phyloP scores from a whole-genome alignment of 2,888 invertebrate species.

The Eurytoma californica region DNA sequence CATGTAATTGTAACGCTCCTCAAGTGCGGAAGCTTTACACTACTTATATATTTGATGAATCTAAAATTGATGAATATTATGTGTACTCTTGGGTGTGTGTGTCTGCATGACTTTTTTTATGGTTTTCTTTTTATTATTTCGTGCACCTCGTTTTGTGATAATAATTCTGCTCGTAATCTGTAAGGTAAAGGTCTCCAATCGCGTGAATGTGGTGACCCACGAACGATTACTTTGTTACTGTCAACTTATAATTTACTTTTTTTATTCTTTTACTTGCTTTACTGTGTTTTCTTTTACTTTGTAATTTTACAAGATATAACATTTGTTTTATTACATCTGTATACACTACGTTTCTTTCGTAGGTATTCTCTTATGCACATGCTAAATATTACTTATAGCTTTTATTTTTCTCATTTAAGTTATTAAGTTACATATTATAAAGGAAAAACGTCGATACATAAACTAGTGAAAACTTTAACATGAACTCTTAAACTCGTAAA shows the following conservation, averaged over 20 bases:
- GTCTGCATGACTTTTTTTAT: background rate
- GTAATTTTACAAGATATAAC: slow-evolving; percentile 39
- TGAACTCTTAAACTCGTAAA: slow-evolving; percentile 51
- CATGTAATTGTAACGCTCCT: slow-evolving; percentile 4
- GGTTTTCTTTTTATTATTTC: slow-evolving; percentile 13
- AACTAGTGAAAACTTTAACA: slow-evolving; percentile 53
- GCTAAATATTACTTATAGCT: slow-evolving; percentile 26
- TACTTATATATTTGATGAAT: slow-evolving; percentile 8
- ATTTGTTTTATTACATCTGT: slow-evolving; percentile 26
- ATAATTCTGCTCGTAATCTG: slow-evolving; percentile 1
- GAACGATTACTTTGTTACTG: slow-evolving; percentile 27
- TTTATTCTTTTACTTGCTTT: slow-evolving; percentile 13
- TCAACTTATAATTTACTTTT: background rate
- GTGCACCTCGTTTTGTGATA: slow-evolving; percentile 43
- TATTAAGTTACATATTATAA: slow-evolving; percentile 25
- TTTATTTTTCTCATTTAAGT: slow-evolving; percentile 1
- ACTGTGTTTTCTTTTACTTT: slow-evolving; percentile 12
- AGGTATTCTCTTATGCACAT: background rate
- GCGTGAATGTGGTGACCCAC: slow-evolving; percentile 26
- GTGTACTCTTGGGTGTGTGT: background rate
- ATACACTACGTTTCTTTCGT: slow-evolving; percentile 20
- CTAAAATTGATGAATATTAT: slow-evolving; percentile 17
- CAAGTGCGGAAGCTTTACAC: slow-evolving; percentile 16
- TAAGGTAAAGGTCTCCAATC: slow-evolving; percentile 36
- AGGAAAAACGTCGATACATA: slow-evolving; percentile 44